Evolutionary conservation across 2,888 invertebrate genomes (phyloP).

Genomic region (Parnassius mnemosyne): DNA sequence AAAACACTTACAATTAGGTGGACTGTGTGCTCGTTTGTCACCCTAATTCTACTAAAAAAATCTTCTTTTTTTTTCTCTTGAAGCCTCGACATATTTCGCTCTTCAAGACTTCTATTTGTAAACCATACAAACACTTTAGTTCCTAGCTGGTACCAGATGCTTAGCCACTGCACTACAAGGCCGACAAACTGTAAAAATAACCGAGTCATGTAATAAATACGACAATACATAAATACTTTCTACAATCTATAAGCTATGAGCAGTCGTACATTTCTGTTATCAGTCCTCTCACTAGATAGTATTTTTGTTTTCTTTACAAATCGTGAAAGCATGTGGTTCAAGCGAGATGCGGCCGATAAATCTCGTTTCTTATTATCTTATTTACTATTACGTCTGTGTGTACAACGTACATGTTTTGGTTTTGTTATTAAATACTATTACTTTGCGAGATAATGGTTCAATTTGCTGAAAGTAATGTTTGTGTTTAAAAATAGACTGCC

Average conservation of each 20-base stretch:
- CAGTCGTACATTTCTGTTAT: conserved; percentile 20
- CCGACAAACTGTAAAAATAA: too few relatives aligned
- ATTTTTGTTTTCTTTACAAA: conserved; percentile 20
- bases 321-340: conserved; percentile 14
- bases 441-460: background rate
- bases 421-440: background rate
- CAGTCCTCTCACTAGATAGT: conserved; percentile 11
- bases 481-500: background rate
- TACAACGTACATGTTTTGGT: conserved; percentile 1
- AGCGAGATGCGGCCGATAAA: conserved; percentile 15
- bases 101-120: too few relatives aligned
- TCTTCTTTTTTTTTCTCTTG: too few relatives aligned
- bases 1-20: too few relatives aligned
- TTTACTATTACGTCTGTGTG: conserved; percentile 20
- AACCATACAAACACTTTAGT: too few relatives aligned
- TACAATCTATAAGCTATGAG: conserved; percentile 6
- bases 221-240: background rate
- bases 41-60: too few relatives aligned
- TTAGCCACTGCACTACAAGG: too few relatives aligned
- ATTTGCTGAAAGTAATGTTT: background rate
- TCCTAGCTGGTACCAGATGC: too few relatives aligned
- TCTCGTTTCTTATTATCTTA: conserved; percentile 20
- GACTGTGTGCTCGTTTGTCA: too few relatives aligned
- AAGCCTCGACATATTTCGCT: too few relatives aligned
- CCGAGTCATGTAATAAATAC: background rate